Base-by-base conservation (phyloP, 2,113 vertebrate genomes). In the Planiliza haematocheilus region DNA sequence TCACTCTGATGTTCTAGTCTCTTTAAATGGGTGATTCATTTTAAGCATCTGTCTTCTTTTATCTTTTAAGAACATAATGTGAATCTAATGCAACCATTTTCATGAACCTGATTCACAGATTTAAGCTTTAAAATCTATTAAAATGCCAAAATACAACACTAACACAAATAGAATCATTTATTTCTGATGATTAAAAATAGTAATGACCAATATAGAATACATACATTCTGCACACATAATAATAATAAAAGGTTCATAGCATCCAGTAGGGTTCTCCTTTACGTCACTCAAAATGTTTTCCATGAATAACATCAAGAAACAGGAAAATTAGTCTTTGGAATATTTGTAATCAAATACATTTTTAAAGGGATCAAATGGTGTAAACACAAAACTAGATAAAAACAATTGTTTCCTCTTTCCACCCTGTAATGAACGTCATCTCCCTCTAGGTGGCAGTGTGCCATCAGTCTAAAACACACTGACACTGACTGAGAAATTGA, bases 131-230 rank as follows among this genome's bases (percentile, higher is more conserved):
- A 30, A 30, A 30, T 5, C 24, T 30, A 3, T 30, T 30, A 21
- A 0, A 12, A 57, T 0, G 16, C 11, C 37, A 6, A 37, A 37
- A 61, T 38, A 45, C 42, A 80, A 18, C 18, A 52, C 5, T 52
- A 82, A 65, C 65, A 84, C 61, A 89, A 86, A 80, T 77, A 65
- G 43, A 49, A 49, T 34, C 0, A 38, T 86, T 80, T 85, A 89
- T 82, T 88, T 56, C 17, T 30, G 48, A 43, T 70, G 49, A 72
- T 65, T 72, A 82, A 79, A 86, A 86, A 86, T 69, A 86, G 17
- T 60, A 41, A 71, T 61, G 53, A 49, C 7, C n/a, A 48, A 45
- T 71, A 74, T 68, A 70, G 13, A 60, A 43, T 62, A 60, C 48
- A 62, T 57, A 38, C 55, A 61, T 39, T 75, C 65, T 74, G 39